Evolutionary conservation across 1,140 invertebrate species (phyloP).

Genomic region (Trinorchestia longiramus): DNA sequence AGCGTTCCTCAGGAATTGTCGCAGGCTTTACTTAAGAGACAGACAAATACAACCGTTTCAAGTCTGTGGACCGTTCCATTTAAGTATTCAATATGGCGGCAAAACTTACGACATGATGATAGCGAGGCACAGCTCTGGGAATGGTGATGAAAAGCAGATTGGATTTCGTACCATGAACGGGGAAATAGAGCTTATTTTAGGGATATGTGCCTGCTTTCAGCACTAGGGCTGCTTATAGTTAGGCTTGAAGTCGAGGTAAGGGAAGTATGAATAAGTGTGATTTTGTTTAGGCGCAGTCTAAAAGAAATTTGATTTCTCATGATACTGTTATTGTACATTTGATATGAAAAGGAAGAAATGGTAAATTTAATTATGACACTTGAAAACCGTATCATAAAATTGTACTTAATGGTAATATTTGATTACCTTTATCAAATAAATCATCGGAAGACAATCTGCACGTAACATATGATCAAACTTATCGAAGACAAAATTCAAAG

Average conservation of each 20-base stretch:
- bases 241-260: background rate
- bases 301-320: background rate
- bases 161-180: background rate
- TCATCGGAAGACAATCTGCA: background rate
- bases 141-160: conserved; percentile 24
- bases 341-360: background rate
- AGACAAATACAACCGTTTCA: background rate
- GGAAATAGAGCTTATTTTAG: background rate
- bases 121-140: background rate
- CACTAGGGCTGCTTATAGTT: background rate
- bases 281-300: background rate
- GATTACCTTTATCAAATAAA: background rate
- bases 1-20: background rate
- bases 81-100: conserved; percentile 8
- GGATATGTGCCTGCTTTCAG: background rate
- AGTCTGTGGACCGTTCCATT: background rate
- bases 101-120: background rate
- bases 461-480: background rate
- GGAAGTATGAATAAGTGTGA: background rate
- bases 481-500: background rate
- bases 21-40: background rate
- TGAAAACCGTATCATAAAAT: background rate
- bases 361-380: background rate
- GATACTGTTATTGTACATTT: background rate
- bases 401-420: background rate